These are phyloP conservation scores for Apostichopus japonicus DNA, from an alignment of 35 echinoderm and acorn worm species.

Conservation along the genomic window DNA sequence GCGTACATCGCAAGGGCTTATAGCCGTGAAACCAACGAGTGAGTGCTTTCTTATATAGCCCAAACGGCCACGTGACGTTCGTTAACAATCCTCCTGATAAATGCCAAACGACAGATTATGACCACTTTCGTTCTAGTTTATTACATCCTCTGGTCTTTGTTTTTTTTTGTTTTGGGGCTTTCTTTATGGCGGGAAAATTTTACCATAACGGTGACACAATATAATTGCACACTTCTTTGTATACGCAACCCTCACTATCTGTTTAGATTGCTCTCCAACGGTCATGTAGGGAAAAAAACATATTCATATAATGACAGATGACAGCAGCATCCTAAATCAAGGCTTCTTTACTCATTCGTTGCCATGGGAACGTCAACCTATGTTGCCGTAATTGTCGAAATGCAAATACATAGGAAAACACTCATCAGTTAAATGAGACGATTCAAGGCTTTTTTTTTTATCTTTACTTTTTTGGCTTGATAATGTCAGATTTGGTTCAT, in stretches of 20 bases:
- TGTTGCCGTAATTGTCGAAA: conserved; percentile 19
- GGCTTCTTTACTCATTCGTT: not conserved
- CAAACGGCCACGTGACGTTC: no score
- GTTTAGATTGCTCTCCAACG: not conserved
- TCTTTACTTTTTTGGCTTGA: not conserved
- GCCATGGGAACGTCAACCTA: conserved; percentile 11
- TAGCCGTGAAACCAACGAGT: no score
- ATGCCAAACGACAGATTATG: no score
- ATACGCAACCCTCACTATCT: not conserved
- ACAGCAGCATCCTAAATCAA: not conserved
- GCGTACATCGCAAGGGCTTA: no score
- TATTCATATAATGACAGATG: conserved; percentile 1
- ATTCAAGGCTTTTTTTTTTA: not conserved
- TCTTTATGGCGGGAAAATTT: no score
- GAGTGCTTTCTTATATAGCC: no score
- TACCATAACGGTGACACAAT: no score
- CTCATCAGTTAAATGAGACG: conserved; percentile 23
- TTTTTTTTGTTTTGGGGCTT: no score
- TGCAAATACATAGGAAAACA: not conserved
- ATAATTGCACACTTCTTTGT: no score
- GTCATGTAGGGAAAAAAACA: not conserved
- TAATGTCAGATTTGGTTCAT: conserved; percentile 27
- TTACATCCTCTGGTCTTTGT: no score
- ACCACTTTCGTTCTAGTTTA: no score
- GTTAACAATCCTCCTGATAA: no score